phyloP scores from a whole-genome alignment of 2,797 vertebrate genomes.

The Pseudochirops corinnae region DNA sequence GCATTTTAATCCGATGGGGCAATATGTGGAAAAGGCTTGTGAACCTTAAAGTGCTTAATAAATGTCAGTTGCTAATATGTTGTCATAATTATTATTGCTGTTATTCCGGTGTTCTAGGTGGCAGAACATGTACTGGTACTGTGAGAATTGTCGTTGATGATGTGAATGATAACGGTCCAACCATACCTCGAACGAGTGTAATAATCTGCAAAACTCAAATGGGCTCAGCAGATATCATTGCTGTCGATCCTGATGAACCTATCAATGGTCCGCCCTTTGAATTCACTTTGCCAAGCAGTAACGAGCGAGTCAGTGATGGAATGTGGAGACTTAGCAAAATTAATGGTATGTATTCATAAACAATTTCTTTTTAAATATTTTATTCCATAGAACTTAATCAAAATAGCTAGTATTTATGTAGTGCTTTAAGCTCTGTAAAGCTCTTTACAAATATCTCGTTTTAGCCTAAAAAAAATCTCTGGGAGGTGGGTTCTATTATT shows the following conservation, averaged over 20 bases:
- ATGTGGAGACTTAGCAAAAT: slow-evolving; percentile 68
- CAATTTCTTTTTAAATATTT: neutral
- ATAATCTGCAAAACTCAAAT: slow-evolving; percentile 86
- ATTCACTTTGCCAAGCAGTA: slow-evolving; percentile 80
- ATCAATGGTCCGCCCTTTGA: slow-evolving; percentile 85
- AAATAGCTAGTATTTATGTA: neutral
- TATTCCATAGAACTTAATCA: neutral
- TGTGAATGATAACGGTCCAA: slow-evolving; percentile 71
- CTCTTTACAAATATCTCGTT: neutral
- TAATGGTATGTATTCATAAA: slow-evolving; percentile 85
- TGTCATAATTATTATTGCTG: neutral
- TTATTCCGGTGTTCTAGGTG: slow-evolving; percentile 49
- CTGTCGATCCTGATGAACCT: slow-evolving; percentile 86
- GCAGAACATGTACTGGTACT: slow-evolving; percentile 72
- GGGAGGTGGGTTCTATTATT: neutral
- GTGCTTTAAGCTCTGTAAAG: neutral
- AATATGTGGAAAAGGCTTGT: neutral
- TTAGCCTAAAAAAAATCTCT: neutral
- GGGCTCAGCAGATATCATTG: slow-evolving; percentile 87
- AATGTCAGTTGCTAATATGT: neutral
- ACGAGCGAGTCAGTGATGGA: neutral
- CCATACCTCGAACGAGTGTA: slow-evolving; percentile 1
- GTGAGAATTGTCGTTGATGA: slow-evolving; percentile 75
- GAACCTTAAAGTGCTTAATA: neutral
- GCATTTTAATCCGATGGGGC: neutral